Percentiles rank a stretch among this genome's conserved stretches.
phyloP scores from a whole-genome alignment of 2,113 vertebrate genomes.

The Sminthopsis crassicaudata region DNA sequence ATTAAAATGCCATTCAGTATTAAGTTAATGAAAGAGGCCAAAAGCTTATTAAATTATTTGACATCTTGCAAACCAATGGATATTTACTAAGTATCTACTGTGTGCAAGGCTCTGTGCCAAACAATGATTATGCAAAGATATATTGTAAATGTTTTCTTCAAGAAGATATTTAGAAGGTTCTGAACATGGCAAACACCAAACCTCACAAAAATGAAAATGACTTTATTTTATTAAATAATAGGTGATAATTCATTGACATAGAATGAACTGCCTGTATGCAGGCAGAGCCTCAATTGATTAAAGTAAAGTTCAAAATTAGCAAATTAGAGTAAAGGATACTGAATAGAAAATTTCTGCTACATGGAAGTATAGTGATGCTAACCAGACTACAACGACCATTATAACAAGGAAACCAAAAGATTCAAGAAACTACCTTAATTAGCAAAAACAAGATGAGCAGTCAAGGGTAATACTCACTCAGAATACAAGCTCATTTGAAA shows the following conservation, averaged over 20 bases:
- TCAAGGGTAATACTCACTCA: not conserved
- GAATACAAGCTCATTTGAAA: not conserved
- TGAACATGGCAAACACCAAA: not conserved
- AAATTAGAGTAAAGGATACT: not conserved
- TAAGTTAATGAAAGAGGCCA: not conserved
- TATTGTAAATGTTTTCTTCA: not conserved
- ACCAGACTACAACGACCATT: not conserved
- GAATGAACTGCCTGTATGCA: not conserved
- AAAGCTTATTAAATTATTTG: slow-evolving; percentile 2
- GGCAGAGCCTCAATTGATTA: not conserved
- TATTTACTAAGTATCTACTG: not conserved
- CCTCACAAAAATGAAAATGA: not conserved
- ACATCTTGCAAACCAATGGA: not conserved
- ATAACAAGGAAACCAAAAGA: not conserved
- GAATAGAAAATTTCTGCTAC: not conserved
- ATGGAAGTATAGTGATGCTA: not conserved
- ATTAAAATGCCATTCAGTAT: not conserved
- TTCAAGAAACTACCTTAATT: not conserved
- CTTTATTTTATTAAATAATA: not conserved
- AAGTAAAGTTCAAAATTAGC: not conserved
- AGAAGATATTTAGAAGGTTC: not conserved
- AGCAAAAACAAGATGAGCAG: not conserved
- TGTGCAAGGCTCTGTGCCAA: not conserved
- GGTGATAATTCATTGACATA: not conserved
- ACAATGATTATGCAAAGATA: not conserved